Percentiles rank a stretch among this genome's conserved stretches.
Conservation (phyloP, 2,113 vertebrate species). For the Trogon melanurus region DNA sequence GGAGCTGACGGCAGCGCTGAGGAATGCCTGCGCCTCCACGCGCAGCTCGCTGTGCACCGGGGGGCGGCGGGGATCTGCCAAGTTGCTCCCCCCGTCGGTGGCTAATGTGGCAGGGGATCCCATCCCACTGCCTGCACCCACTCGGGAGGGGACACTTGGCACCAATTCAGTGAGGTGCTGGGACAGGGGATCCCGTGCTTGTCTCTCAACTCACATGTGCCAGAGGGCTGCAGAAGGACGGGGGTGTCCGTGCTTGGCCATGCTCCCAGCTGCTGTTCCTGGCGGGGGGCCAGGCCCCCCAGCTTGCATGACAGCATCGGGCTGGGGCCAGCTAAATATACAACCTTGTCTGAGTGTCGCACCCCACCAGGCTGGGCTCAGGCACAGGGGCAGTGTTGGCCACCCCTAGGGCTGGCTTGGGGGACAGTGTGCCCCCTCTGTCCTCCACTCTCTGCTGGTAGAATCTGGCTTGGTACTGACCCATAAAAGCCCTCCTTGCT, state of each 20-base stretch:
- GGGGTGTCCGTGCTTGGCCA: slow-evolving; percentile 11
- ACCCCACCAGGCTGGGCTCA: not conserved
- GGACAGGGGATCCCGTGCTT: not conserved
- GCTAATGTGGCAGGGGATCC: rapidly evolving
- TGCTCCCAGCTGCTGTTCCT: slow-evolving; percentile 16
- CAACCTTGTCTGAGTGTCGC: rapidly evolving
- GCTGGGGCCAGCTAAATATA: slow-evolving; percentile 26
- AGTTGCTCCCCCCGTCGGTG: not conserved
- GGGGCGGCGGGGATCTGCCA: not conserved
- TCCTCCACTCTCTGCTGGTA: not conserved
- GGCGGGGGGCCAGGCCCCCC: not conserved
- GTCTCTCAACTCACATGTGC: not conserved
- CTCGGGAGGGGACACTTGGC: not conserved
- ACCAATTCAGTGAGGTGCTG: rapidly evolving
- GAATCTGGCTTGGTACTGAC: not conserved
- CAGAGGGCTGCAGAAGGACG: not conserved
- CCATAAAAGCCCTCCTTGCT: rapidly evolving
- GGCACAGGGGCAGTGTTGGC: not conserved
- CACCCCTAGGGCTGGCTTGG: not conserved
- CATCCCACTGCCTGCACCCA: not conserved
- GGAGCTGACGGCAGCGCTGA: slow-evolving; percentile 42
- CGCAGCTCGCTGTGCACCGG: not conserved
- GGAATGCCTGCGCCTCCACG: slow-evolving; percentile 24
- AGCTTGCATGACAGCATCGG: not conserved
- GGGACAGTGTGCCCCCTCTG: not conserved